Evolutionary conservation across 2,797 vertebrate species (phyloP).

Genomic region (Notolabrus celidotus): DNA sequence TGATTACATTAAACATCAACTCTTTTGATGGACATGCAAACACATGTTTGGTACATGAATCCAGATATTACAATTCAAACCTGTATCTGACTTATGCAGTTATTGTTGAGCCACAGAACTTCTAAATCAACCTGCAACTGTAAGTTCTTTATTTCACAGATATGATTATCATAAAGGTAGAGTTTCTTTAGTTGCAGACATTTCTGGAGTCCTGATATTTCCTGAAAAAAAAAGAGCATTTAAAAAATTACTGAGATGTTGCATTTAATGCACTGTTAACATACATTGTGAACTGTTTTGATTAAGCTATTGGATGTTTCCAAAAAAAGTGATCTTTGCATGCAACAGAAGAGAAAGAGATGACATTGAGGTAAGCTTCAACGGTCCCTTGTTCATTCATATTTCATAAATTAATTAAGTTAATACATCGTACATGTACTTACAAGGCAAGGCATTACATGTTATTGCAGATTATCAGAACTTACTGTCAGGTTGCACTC

Average conservation of each 20-base stretch:
- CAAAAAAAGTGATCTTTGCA: neutral
- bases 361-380: neutral
- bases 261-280: neutral
- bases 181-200: conserved; percentile 86
- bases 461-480: neutral
- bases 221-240: conserved; percentile 71
- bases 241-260: neutral
- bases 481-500: conserved; percentile 87
- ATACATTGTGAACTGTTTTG: neutral
- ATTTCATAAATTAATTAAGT: neutral
- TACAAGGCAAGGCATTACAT: too few species aligned
- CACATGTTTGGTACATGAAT: neutral
- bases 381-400: too few species aligned
- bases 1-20: neutral
- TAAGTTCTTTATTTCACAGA: conserved; percentile 84
- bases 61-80: conserved; percentile 53
- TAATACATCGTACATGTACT: neutral
- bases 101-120: conserved; percentile 89
- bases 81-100: conserved; percentile 86
- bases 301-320: neutral
- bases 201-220: conserved; percentile 84
- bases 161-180: conserved; percentile 89
- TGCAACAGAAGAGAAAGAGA: neutral
- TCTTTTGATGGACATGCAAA: neutral
- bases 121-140: conserved; percentile 80